Conservation (phyloP, 23 tunicate species). For the Botrylloides violaceus region DNA sequence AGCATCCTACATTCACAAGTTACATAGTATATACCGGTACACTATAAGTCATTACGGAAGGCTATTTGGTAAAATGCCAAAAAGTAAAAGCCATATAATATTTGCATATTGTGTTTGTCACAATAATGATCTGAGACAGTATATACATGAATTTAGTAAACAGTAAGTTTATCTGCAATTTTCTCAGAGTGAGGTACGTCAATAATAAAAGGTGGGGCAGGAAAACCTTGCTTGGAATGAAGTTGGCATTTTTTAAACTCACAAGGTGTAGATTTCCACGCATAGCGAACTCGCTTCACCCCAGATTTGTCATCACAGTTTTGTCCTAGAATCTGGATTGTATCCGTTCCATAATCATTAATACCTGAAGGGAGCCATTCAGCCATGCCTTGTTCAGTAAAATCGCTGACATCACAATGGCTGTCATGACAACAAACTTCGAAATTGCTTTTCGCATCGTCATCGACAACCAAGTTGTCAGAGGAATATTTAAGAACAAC, state of each 20-base stretch:
- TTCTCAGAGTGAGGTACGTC: not conserved
- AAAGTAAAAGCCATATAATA: too few relatives aligned
- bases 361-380: slow-evolving; percentile 34
- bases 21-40: too few relatives aligned
- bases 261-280: slow-evolving; percentile 63
- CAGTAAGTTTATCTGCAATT: too few relatives aligned
- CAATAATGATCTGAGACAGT: too few relatives aligned
- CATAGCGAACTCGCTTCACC: slow-evolving; percentile 33
- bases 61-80: too few relatives aligned
- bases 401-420: slow-evolving; percentile 23
- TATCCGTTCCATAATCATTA: slow-evolving; percentile 5
- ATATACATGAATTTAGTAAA: too few relatives aligned
- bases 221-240: slow-evolving; percentile 27
- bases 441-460: slow-evolving; percentile 1
- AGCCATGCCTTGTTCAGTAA: not conserved
- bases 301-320: not conserved
- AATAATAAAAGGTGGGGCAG: slow-evolving; percentile 49
- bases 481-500: slow-evolving; percentile 30
- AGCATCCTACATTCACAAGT: too few relatives aligned
- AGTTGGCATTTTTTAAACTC: slow-evolving; percentile 54
- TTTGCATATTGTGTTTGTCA: too few relatives aligned
- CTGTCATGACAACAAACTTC: slow-evolving; percentile 37
- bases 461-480: slow-evolving; percentile 20
- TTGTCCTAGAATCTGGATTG: not conserved
- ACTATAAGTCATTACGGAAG: too few relatives aligned